Percentiles rank a stretch among this genome's conserved stretches.
Evolutionary conservation across 2,113 vertebrate species (phyloP).

Genomic region (Lophius piscatorius): DNA sequence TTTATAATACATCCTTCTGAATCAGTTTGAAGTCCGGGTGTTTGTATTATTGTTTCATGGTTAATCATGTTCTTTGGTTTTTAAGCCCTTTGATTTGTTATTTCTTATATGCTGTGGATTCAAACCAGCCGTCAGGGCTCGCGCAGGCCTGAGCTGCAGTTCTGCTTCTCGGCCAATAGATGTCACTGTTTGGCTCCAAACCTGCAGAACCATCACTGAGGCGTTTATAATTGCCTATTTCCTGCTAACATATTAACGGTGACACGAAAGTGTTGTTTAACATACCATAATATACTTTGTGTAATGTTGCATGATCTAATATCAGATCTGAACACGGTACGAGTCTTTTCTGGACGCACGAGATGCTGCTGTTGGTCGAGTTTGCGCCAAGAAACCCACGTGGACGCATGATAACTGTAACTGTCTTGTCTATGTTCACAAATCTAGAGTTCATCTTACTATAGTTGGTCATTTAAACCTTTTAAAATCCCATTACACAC

Average conservation of each 20-base stretch:
- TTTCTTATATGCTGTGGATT: conserved; percentile 7
- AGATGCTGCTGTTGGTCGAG: too few species aligned
- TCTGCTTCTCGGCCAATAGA: conserved; percentile 37
- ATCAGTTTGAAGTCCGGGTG: neutral
- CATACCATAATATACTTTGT: neutral
- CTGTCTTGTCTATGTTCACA: too few species aligned
- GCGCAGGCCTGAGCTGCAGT: conserved; percentile 32
- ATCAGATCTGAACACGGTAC: too few species aligned
- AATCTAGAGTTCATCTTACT: too few species aligned
- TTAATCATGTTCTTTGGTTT: neutral
- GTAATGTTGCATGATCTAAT: neutral
- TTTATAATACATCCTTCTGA: neutral
- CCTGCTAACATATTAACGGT: neutral
- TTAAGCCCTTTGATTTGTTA: neutral
- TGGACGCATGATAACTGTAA: too few species aligned
- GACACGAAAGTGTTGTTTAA: neutral
- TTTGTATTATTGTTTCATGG: rapidly evolving
- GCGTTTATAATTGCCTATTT: neutral
- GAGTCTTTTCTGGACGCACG: too few species aligned
- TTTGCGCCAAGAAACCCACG: too few species aligned
- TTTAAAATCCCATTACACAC: too few species aligned
- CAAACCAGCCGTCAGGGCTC: conserved; percentile 21
- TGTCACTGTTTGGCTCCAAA: conserved; percentile 63
- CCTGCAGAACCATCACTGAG: neutral
- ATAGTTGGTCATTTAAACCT: too few species aligned